These are phyloP conservation scores for Pterocles gutturalis DNA, from an alignment of 2,113 vertebrate genomes.

Conservation along the genomic window DNA sequence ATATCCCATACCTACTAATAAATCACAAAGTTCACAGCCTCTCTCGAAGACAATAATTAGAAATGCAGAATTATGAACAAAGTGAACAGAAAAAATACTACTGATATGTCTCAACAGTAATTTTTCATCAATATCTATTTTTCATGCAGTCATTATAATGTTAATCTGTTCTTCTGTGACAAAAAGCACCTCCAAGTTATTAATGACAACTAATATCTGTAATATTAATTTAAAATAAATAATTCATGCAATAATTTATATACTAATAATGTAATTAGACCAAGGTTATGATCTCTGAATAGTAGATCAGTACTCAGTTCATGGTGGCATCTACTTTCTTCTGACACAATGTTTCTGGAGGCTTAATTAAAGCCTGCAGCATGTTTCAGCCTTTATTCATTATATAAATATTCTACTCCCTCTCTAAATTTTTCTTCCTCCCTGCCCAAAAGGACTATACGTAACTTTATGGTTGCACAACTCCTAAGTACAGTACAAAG, in stretches of 20 bases:
- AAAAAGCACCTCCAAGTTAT: slow-evolving; percentile 41
- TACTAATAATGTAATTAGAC: slow-evolving; percentile 66
- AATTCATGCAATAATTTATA: slow-evolving; percentile 54
- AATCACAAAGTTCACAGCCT: background rate
- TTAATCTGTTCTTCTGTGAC: slow-evolving; percentile 35
- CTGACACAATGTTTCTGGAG: slow-evolving; percentile 39
- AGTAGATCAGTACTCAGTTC: slow-evolving; percentile 11
- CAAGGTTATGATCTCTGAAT: slow-evolving; percentile 60
- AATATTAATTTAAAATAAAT: slow-evolving; percentile 62
- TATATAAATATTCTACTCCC: background rate
- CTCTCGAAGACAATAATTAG: background rate
- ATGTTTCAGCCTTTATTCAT: background rate
- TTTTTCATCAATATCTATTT: slow-evolving; percentile 60
- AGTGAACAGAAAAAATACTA: background rate
- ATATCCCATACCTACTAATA: background rate
- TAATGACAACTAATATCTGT: slow-evolving; percentile 37
- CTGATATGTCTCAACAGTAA: background rate
- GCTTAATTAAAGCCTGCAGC: slow-evolving; percentile 47
- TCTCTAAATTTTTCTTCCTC: background rate
- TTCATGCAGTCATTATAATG: slow-evolving; percentile 56
- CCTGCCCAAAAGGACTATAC: background rate
- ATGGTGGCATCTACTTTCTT: background rate
- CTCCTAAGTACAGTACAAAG: background rate
- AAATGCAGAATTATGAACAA: background rate
- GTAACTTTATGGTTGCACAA: background rate